These are phyloP conservation scores for Leptopilina boulardi DNA, from an alignment of 1,140 invertebrate species.

Conservation along the genomic window DNA sequence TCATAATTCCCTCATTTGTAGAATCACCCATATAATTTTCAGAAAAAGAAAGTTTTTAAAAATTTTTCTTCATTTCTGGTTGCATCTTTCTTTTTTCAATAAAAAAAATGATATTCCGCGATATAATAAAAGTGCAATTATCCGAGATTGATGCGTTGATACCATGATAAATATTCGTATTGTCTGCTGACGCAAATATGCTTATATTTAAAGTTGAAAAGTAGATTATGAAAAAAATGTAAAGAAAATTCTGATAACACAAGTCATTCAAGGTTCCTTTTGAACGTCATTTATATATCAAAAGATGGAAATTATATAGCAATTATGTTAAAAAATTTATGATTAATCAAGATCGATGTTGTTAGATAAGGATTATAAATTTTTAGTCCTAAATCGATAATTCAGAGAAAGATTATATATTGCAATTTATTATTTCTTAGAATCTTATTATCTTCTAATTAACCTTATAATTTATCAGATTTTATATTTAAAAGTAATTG, in stretches of 20 bases:
- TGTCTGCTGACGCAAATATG: slow-evolving; percentile 17
- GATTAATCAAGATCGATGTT: neutral
- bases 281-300: neutral
- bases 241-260: neutral
- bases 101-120: too few species aligned
- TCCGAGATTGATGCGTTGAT: neutral
- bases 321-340: neutral
- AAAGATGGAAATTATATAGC: neutral
- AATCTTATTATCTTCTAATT: neutral
- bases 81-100: too few species aligned
- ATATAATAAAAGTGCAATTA: neutral
- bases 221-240: neutral
- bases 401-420: neutral
- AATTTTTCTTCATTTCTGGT: too few species aligned
- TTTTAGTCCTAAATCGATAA: neutral
- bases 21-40: too few species aligned
- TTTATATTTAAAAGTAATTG: too few species aligned
- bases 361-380: neutral
- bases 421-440: too few species aligned
- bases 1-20: too few species aligned
- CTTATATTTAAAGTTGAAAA: neutral
- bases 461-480: too few species aligned
- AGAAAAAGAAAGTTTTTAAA: too few species aligned
- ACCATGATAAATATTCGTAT: neutral
- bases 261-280: neutral